Percentiles rank a stretch among this genome's conserved stretches.
Conservation (phyloP, 2,797 vertebrate species). For the Onychomys leucogaster region DNA sequence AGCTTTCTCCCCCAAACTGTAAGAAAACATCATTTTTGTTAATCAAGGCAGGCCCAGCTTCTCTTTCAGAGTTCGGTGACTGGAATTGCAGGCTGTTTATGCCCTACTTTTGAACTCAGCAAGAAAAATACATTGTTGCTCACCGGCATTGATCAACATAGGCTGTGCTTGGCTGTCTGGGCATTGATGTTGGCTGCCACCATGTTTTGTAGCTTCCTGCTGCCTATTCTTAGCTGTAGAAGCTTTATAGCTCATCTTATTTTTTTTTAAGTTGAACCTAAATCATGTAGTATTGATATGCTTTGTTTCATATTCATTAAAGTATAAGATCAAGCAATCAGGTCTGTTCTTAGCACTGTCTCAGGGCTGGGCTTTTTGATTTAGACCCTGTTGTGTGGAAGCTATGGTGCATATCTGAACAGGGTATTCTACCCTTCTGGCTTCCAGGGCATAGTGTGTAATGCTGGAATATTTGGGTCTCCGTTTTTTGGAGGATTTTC, state of each 20-base stretch:
- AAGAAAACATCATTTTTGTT: conserved; percentile 52
- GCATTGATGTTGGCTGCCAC: not conserved
- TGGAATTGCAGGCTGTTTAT: conserved; percentile 61
- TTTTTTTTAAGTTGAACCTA: conserved; percentile 76
- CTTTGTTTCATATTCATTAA: conserved; percentile 70
- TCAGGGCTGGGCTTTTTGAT: conserved; percentile 26
- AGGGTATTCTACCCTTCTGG: not conserved
- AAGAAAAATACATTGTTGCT: conserved; percentile 51
- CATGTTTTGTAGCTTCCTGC: not conserved
- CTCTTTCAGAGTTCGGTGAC: conserved; percentile 58
- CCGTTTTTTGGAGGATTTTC: conserved; percentile 63
- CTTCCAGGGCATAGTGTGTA: conserved; percentile 24
- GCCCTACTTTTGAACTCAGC: conserved; percentile 60
- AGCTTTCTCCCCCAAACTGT: not conserved
- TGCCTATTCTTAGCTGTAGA: conserved; percentile 59
- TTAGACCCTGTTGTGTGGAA: not conserved
- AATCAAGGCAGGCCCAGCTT: conserved; percentile 38
- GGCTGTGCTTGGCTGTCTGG: not conserved
- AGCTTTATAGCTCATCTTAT: conserved; percentile 19
- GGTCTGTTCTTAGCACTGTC: not conserved
- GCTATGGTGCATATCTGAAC: conserved; percentile 15
- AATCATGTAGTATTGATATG: conserved; percentile 65
- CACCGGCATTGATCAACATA: conserved; percentile 42
- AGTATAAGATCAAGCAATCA: conserved; percentile 61
- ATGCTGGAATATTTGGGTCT: conserved; percentile 17